Percentiles rank a stretch among this genome's conserved stretches.
These are phyloP conservation scores for Panulirus ornatus DNA, from an alignment of 1,140 invertebrate species.

Conservation along the genomic window DNA sequence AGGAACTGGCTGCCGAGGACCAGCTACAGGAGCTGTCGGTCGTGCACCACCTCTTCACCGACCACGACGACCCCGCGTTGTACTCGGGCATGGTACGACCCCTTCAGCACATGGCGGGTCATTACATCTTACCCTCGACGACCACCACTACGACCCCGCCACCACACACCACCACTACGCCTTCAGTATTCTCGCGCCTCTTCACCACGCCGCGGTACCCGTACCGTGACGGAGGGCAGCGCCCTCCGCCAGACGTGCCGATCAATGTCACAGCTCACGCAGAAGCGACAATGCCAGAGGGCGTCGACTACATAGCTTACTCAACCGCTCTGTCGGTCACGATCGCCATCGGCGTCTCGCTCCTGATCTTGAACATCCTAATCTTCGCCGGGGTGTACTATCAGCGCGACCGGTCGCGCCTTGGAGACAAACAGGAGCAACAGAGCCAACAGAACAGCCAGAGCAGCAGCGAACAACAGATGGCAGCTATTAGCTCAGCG, in stretches of 20 bases:
- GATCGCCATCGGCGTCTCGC: slow-evolving; percentile 94
- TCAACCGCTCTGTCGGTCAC: slow-evolving; percentile 93
- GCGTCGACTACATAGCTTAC: slow-evolving; percentile 89
- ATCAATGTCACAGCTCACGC: slow-evolving; percentile 66
- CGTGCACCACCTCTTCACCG: slow-evolving; percentile 37
- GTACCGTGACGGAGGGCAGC: neutral
- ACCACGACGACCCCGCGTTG: slow-evolving; percentile 18
- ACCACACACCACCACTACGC: slow-evolving; percentile 30
- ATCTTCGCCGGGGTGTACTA: slow-evolving; percentile 97
- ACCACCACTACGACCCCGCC: slow-evolving; percentile 52
- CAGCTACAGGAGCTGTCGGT: slow-evolving; percentile 61
- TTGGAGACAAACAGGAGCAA: slow-evolving; percentile 71
- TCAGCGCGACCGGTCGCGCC: slow-evolving; percentile 84
- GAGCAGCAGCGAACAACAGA: slow-evolving; percentile 71
- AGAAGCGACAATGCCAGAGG: slow-evolving; percentile 64
- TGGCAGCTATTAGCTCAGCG: slow-evolving; percentile 52
- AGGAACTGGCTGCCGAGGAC: slow-evolving; percentile 56
- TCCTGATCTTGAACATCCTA: slow-evolving; percentile 93
- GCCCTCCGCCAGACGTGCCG: slow-evolving; percentile 41
- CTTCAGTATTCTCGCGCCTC: slow-evolving; percentile 2
- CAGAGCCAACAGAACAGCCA: slow-evolving; percentile 70
- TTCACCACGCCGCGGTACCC: slow-evolving; percentile 50
- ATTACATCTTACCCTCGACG: slow-evolving; percentile 49
- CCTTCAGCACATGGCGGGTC: slow-evolving; percentile 48
- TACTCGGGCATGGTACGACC: slow-evolving; percentile 38